These are phyloP conservation scores for Podarcis muralis DNA, from an alignment of 2,113 vertebrate species.

Conservation along the genomic window DNA sequence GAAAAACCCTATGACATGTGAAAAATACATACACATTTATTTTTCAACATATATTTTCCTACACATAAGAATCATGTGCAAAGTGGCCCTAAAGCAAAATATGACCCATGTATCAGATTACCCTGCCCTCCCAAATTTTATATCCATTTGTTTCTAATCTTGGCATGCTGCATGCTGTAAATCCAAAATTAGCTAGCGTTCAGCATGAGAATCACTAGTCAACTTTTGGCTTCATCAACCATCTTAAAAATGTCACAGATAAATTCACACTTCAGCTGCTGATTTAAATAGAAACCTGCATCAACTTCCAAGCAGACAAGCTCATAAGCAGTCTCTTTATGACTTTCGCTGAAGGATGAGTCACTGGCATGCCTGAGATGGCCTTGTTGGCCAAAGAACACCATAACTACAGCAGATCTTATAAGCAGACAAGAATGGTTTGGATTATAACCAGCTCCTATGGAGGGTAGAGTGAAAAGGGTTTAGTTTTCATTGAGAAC, in stretches of 20 bases:
- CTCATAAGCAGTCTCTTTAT: constrained; percentile 45
- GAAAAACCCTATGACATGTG: neutral
- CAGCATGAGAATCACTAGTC: constrained; percentile 58
- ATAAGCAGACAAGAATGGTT: constrained; percentile 37
- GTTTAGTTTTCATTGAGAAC: neutral
- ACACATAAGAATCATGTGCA: neutral
- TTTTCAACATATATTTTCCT: neutral
- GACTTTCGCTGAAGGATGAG: constrained; percentile 55
- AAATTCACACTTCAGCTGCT: constrained; percentile 70
- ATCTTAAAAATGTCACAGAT: constrained; percentile 72
- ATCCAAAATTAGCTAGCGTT: constrained; percentile 64
- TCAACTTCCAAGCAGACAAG: constrained; percentile 63
- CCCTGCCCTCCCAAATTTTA: neutral
- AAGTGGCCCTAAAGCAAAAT: constrained; percentile 17
- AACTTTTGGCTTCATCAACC: constrained; percentile 61
- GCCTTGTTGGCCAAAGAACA: constrained; percentile 48
- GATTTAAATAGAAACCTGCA: constrained; percentile 69
- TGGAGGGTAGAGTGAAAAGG: neutral
- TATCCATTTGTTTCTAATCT: constrained; percentile 40
- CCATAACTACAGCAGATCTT: constrained; percentile 26
- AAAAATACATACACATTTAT: neutral
- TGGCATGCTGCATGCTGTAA: constrained; percentile 55
- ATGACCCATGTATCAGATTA: constrained; percentile 20
- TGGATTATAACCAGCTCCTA: constrained; percentile 31
- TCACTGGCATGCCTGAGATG: constrained; percentile 39